Evolutionary conservation across 1,140 invertebrate species (phyloP).

Genomic region (Scaptomyza hsui): DNA sequence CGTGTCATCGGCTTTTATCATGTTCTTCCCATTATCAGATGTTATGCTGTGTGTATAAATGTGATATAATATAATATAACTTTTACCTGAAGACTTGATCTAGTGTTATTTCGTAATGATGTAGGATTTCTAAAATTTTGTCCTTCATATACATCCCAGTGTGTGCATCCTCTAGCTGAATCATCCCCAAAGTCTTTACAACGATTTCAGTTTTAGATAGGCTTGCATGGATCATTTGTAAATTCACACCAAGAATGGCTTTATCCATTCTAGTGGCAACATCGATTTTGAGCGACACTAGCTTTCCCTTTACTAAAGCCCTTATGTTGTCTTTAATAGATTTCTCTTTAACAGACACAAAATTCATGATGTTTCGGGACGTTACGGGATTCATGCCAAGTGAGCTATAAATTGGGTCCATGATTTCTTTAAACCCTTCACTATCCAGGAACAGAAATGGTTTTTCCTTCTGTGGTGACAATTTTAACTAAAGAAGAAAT

Average conservation of each 20-base stretch:
- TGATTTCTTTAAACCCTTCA: too few species aligned
- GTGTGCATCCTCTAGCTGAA: slow-evolving; percentile 23
- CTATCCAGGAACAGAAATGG: too few species aligned
- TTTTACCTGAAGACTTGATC: slow-evolving; percentile 34
- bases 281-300: too few species aligned
- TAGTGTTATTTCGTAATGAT: slow-evolving; percentile 30
- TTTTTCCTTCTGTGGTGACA: slow-evolving; percentile 28
- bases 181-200: slow-evolving; percentile 27
- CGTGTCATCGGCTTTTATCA: slow-evolving; percentile 24
- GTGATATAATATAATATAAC: slow-evolving; percentile 14
- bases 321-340: too few species aligned
- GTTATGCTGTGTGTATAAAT: slow-evolving; percentile 29
- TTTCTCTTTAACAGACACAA: too few species aligned
- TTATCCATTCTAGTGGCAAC: too few species aligned
- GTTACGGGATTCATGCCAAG: too few species aligned
- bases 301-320: too few species aligned
- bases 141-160: slow-evolving; percentile 29
- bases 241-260: too few species aligned
- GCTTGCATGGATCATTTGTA: background rate
- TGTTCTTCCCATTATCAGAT: slow-evolving; percentile 33
- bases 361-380: too few species aligned
- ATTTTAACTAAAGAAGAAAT: slow-evolving; percentile 32
- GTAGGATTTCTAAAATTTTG: slow-evolving; percentile 21
- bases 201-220: slow-evolving; percentile 25
- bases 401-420: too few species aligned